Evolutionary conservation across 2,113 vertebrate genomes (phyloP).

Genomic region (Megalops atlanticus): DNA sequence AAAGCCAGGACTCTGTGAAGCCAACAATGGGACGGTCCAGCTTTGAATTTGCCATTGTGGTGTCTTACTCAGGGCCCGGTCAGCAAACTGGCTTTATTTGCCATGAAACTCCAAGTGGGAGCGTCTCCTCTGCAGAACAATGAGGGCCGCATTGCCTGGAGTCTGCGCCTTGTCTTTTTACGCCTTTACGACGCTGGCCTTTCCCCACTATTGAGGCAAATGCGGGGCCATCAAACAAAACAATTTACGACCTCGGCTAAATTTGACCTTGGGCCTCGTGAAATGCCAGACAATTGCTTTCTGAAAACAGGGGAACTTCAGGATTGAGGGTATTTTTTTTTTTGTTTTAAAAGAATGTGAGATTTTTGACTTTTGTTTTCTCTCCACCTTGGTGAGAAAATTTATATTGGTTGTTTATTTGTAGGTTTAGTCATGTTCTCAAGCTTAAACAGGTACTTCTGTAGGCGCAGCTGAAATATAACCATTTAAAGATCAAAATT

Average conservation of each 20-base stretch:
- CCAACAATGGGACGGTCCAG: slow-evolving; percentile 52
- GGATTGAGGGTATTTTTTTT: neutral
- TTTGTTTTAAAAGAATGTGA: neutral
- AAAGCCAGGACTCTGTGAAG: slow-evolving; percentile 31
- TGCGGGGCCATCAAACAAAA: slow-evolving; percentile 74
- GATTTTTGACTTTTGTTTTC: neutral
- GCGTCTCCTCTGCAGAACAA: slow-evolving; percentile 65
- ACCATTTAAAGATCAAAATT: no score
- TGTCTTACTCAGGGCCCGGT: slow-evolving; percentile 48
- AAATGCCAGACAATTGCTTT: slow-evolving; percentile 63
- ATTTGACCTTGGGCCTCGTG: slow-evolving; percentile 76
- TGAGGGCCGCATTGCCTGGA: slow-evolving; percentile 58
- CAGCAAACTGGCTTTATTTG: slow-evolving; percentile 65
- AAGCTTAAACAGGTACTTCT: no score
- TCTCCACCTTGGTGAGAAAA: neutral
- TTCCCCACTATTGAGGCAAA: slow-evolving; percentile 75
- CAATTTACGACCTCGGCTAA: slow-evolving; percentile 73
- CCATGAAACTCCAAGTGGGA: slow-evolving; percentile 60
- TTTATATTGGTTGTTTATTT: neutral
- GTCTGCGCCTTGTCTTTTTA: slow-evolving; percentile 63
- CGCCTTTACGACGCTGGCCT: slow-evolving; percentile 74
- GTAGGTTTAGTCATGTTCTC: neutral
- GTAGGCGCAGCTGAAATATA: no score
- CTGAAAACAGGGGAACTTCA: slow-evolving; percentile 49
- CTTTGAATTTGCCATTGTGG: slow-evolving; percentile 62